A percentile compares a stretch with the other conserved stretches of the same genome.
phyloP scores from a whole-genome alignment of 2,888 invertebrate species.

The Synergus japonicus region DNA sequence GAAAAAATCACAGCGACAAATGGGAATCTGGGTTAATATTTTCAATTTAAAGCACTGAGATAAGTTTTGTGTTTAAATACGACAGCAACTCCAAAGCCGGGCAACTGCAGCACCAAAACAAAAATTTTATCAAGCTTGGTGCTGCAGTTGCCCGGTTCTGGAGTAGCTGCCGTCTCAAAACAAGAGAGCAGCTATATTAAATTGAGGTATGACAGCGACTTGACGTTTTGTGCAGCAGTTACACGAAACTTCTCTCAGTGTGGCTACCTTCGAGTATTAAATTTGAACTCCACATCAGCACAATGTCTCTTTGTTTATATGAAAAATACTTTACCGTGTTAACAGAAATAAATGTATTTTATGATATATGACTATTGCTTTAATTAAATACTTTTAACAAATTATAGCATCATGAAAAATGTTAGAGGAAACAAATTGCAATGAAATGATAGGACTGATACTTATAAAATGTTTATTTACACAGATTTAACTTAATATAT shows the following conservation, averaged over 20 bases:
- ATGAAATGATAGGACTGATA: slow-evolving; percentile 48
- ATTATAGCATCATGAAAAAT: background rate
- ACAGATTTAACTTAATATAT: slow-evolving; percentile 70
- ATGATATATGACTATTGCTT: slow-evolving; percentile 1
- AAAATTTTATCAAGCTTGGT: too few relatives aligned
- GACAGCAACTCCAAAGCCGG: too few relatives aligned
- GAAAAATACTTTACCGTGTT: slow-evolving; percentile 3
- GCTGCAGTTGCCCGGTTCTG: too few relatives aligned
- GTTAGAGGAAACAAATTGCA: background rate
- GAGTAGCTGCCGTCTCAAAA: too few relatives aligned
- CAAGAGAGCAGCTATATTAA: too few relatives aligned
- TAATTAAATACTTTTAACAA: background rate
- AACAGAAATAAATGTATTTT: slow-evolving; percentile 39
- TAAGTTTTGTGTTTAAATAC: too few relatives aligned
- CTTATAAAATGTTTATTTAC: slow-evolving; percentile 76
- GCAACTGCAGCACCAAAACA: too few relatives aligned
- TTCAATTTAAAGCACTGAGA: background rate
- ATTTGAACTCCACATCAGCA: background rate
- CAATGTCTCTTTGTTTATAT: background rate
- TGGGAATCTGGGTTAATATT: slow-evolving; percentile 7
- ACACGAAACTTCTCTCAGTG: too few relatives aligned
- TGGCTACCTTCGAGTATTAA: slow-evolving; percentile 20
- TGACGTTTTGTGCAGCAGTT: too few relatives aligned
- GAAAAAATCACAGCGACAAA: background rate
- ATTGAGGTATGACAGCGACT: too few relatives aligned